These are phyloP conservation scores for Misgurnus anguillicaudatus DNA, from an alignment of 2,113 vertebrate species.

Conservation along the genomic window DNA sequence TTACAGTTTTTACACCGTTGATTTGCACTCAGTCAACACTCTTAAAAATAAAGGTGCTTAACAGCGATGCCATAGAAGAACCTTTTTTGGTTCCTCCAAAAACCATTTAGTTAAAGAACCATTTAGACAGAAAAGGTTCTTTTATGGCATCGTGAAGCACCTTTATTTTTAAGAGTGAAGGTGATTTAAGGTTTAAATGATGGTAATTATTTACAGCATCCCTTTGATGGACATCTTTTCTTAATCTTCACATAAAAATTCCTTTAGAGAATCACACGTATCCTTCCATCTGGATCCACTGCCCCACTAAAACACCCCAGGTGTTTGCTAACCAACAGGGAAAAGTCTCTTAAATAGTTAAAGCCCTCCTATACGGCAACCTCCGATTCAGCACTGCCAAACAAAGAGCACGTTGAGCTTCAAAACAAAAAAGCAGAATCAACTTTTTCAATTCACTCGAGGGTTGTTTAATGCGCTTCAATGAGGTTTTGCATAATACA, in stretches of 20 bases:
- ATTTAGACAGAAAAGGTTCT: too few relatives aligned
- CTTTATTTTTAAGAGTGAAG: too few relatives aligned
- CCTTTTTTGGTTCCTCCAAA: too few relatives aligned
- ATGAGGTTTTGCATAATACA: constrained; percentile 75
- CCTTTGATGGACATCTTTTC: constrained; percentile 22
- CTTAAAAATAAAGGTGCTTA: too few relatives aligned
- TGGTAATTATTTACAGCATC: constrained; percentile 16
- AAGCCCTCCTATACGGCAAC: constrained; percentile 64
- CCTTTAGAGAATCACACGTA: constrained; percentile 62
- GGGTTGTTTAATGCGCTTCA: constrained; percentile 74
- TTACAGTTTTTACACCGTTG: too few relatives aligned
- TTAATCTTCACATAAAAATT: constrained; percentile 54
- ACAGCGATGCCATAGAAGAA: too few relatives aligned
- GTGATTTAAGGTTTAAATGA: background rate
- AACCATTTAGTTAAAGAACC: too few relatives aligned
- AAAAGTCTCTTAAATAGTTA: constrained; percentile 73
- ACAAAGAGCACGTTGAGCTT: constrained; percentile 70
- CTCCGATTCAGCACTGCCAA: constrained; percentile 76
- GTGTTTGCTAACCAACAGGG: constrained; percentile 69
- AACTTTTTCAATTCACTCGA: constrained; percentile 79
- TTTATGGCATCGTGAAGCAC: too few relatives aligned
- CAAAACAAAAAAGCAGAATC: constrained; percentile 77
- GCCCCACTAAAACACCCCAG: constrained; percentile 72
- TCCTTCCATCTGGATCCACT: constrained; percentile 66
- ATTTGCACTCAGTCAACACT: background rate